phyloP scores from a whole-genome alignment of 2,113 vertebrate genomes.

The Excalfactoria chinensis region DNA sequence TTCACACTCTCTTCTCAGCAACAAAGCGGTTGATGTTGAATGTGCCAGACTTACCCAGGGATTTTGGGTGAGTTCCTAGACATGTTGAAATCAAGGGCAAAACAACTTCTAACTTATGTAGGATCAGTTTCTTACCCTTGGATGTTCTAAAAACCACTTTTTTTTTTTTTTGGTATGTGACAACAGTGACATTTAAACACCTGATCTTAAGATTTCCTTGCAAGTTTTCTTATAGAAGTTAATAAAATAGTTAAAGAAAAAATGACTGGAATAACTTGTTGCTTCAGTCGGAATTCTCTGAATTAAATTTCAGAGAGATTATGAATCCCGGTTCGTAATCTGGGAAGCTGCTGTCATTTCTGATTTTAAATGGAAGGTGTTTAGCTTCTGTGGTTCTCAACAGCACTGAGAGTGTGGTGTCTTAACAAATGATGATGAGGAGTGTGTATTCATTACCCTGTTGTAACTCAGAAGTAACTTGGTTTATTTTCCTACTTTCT shows the following conservation, averaged over 20 bases:
- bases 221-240: not conserved
- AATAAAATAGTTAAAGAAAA: not conserved
- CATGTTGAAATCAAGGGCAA: not conserved
- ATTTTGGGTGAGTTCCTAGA: conserved; percentile 32
- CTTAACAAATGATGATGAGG: not conserved
- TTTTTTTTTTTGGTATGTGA: not conserved
- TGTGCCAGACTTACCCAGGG: conserved; percentile 23
- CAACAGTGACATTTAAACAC: conserved; percentile 57
- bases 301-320: not conserved
- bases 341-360: not conserved
- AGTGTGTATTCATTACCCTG: not conserved
- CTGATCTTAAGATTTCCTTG: not conserved
- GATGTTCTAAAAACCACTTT: not conserved
- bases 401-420: not conserved
- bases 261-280: not conserved
- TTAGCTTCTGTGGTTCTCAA: not conserved
- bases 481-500: conserved; percentile 7
- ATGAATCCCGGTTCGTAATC: not conserved
- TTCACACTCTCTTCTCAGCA: not conserved
- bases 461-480: not conserved
- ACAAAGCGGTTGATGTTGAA: not conserved
- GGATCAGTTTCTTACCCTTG: conserved; percentile 37
- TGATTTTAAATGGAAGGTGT: not conserved
- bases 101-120: conserved; percentile 11
- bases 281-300: not conserved